Evolutionary conservation across 2,113 vertebrate species (phyloP).

Genomic region (Sander lucioperca): DNA sequence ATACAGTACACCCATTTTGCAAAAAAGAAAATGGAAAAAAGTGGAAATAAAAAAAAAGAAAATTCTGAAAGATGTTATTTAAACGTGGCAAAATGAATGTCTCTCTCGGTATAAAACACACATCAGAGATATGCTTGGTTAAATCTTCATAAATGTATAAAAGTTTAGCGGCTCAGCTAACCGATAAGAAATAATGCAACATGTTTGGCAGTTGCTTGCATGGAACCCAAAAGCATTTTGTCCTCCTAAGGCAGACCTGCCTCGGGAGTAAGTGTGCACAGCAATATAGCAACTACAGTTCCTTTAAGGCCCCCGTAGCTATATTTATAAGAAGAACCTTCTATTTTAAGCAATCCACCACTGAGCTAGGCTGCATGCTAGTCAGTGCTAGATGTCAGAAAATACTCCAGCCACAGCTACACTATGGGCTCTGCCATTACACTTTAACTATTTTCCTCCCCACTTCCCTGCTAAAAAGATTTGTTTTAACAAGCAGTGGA

Average conservation of each 20-base stretch:
- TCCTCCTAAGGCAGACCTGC: constrained; percentile 58
- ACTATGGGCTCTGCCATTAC: neutral
- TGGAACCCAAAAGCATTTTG: constrained; percentile 52
- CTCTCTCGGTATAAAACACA: constrained; percentile 3
- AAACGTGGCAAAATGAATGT: constrained; percentile 43
- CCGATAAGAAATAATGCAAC: constrained; percentile 57
- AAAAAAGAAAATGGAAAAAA: constrained; percentile 15
- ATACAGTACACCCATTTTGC: constrained; percentile 41
- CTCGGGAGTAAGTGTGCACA: constrained; percentile 63
- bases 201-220: constrained; percentile 41
- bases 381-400: constrained; percentile 31
- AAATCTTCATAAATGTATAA: constrained; percentile 4
- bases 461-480: neutral
- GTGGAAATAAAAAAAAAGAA: constrained; percentile 17
- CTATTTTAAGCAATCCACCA: constrained; percentile 62
- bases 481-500: neutral
- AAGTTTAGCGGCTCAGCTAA: constrained; percentile 38
- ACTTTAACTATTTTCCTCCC: neutral
- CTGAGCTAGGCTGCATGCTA: constrained; percentile 33
- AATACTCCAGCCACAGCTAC: constrained; percentile 1
- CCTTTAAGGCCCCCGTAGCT: constrained; percentile 54
- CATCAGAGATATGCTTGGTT: constrained; percentile 1
- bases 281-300: constrained; percentile 63
- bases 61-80: constrained; percentile 37
- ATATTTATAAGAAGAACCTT: constrained; percentile 50